Base-by-base conservation (phyloP, 92 coral and sea anemone genomes). In the Porites lobata region DNA sequence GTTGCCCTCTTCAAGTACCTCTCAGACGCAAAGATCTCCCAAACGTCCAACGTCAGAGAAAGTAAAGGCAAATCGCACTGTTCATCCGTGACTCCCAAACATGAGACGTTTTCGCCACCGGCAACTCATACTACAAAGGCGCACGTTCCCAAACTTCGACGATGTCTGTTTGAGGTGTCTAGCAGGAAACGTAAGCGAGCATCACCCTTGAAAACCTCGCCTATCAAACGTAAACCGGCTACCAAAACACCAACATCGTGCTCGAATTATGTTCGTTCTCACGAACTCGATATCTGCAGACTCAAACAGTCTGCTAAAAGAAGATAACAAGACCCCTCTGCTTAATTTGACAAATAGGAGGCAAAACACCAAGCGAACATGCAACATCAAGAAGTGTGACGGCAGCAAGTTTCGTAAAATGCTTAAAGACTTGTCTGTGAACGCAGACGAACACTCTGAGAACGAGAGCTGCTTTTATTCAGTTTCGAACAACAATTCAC, bases 311-410 rank as follows among this genome's bases (percentile, higher is more conserved):
- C 13, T 72, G 77, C 14, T 72, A 72, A 11, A 29, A 19, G 15
- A 70, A 72, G 77, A 8, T 17, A 61, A 29, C 15, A 21, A 72
- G 56, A 24, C 9, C 18, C 56, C 77, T 51, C 47, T 72, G 22
- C 13, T 50, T 72, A 13, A 29, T 29, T 72, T 29, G 20, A 72
- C 77, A 20, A 56, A 18, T 56, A 2, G 56, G 4, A 72, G 77
- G 12, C 56, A 29, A 72, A 20, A 72, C 77, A 72, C 68, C 9
- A 77, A 77, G 53, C 67, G 67, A 9, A 77, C 57, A 77, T 19
- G 9, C 66, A 24, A 56, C 20, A 10, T 8, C 68, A 54, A 51
- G 68, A 77, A 77, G 53, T 61, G 38, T 77, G 81, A 77, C 68
- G 67, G 81, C 9, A 58, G 69, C 10, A 78, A 78, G 50, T 56